A percentile compares a stretch with the other conserved stretches of the same genome.
Evolutionary conservation across 2,113 vertebrate species (phyloP).

Genomic region (Sminthopsis crassicaudata): DNA sequence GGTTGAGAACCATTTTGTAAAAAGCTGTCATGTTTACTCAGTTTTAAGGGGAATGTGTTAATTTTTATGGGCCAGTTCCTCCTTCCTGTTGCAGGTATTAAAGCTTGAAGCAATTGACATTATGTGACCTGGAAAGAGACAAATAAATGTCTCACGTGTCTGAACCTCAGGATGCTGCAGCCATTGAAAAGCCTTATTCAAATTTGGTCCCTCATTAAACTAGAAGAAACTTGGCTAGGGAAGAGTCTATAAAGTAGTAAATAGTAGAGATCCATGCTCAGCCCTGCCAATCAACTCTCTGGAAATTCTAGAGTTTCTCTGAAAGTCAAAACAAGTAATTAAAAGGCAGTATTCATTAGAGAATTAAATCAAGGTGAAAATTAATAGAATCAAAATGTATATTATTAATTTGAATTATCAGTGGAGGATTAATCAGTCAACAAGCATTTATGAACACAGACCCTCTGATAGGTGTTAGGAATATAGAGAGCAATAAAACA

Average conservation of each 20-base stretch:
- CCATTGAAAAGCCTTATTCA: not conserved
- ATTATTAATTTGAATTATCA: not conserved
- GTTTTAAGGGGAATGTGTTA: not conserved
- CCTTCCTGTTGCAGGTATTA: not conserved
- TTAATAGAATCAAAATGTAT: not conserved
- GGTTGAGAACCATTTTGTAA: not conserved
- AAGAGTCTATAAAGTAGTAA: not conserved
- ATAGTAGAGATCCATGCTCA: not conserved
- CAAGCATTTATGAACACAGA: not conserved
- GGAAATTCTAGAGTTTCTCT: not conserved
- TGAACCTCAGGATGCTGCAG: not conserved
- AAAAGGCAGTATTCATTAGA: not conserved
- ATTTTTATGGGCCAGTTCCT: not conserved
- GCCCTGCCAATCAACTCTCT: not conserved
- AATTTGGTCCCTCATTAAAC: not conserved
- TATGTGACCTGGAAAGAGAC: not conserved
- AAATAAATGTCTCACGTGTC: not conserved
- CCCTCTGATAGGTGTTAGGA: too few relatives aligned
- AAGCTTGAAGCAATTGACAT: not conserved
- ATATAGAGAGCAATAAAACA: too few relatives aligned
- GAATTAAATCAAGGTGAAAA: not conserved
- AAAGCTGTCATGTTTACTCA: not conserved
- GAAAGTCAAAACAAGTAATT: not conserved
- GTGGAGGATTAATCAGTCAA: not conserved
- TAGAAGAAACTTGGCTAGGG: not conserved